A percentile compares a stretch with the other conserved stretches of the same genome.
phyloP scores from a whole-genome alignment of 2,113 vertebrate species.

The Hyaena hyaena region DNA sequence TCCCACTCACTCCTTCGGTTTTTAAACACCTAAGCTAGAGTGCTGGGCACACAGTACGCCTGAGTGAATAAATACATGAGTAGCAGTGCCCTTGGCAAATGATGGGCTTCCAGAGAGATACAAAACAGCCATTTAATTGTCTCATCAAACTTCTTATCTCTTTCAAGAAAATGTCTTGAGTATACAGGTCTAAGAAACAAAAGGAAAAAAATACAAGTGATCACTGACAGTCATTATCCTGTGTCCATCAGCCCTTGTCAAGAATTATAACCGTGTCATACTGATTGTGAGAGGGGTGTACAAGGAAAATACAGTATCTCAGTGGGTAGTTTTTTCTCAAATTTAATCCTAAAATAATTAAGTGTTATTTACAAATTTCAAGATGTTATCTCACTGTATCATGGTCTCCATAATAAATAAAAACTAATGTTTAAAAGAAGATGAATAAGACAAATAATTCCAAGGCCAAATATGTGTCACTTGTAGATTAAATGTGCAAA shows the following conservation, averaged over 20 bases:
- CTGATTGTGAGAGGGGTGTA: too few species aligned
- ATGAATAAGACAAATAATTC: conserved; percentile 65
- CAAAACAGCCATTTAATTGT: neutral
- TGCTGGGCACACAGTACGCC: neutral
- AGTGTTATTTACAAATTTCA: conserved; percentile 50
- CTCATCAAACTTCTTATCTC: conserved; percentile 5
- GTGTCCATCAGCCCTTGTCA: neutral
- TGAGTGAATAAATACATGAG: neutral
- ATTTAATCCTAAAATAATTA: conserved; percentile 48
- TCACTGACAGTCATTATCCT: neutral
- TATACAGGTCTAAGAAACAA: neutral
- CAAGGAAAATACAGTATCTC: neutral
- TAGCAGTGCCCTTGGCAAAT: neutral
- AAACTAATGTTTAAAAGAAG: conserved; percentile 48
- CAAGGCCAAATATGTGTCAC: conserved; percentile 67
- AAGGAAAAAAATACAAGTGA: neutral
- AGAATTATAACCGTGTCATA: neutral
- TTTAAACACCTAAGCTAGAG: neutral
- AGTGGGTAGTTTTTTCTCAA: conserved; percentile 12
- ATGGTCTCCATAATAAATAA: conserved; percentile 41
- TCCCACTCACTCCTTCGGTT: neutral
- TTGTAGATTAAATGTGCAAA: conserved; percentile 68
- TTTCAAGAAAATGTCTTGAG: neutral
- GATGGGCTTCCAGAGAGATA: neutral
- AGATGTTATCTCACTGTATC: conserved; percentile 50